Evolutionary conservation across 2,797 vertebrate genomes (phyloP), one percentile per base, ranked within the genome.

Genomic region (Nothura maculosa): DNA sequence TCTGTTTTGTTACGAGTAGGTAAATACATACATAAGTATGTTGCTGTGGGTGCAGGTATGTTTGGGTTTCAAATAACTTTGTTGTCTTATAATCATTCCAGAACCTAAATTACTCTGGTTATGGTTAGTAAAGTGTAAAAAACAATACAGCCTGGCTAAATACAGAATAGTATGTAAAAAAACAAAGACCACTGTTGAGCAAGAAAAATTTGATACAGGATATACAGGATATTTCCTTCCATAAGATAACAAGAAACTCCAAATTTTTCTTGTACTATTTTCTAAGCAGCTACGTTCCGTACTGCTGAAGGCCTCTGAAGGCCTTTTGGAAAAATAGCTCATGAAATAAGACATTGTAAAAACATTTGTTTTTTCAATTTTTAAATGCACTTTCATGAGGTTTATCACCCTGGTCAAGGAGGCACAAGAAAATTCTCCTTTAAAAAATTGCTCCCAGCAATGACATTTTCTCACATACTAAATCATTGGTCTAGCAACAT

Each of bases 391-490:
- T 6, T 54, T 77, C 52, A 62, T 54, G 64, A 84, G 13, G 16
- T 80, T 92, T 96, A 96, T 79, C 21, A 27, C 0, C 4, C 3
- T 55, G 47, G 80, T 81, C 61, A 83, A 90, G 50, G 43, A 81
- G 73, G 66, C 40, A 89, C 62, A 92, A 90, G 82, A 32, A 93
- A 95, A 93, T 88, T 80, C 42, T 76, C 13, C 80, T 80, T 22
- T 40, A 89, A 92, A 92, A 58, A 91, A 91, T 87, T 94, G 50
- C 78, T 55, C 48, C 63, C 80, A 86, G 54, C 34, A 92, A 47
- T 84, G 93, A 90, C 82, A 86, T 76, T 55, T 95, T 75, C 57
- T 92, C 58, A 85, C 61, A 32, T 88, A 43, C n/a, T 88, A 95
- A 34, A 82, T 85, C 30, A 28, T 27, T 94, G 13, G 16, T 91